Percentiles rank a stretch among this genome's conserved stretches.
These are phyloP conservation scores for Stichodactyla mertensii DNA, from an alignment of 64 coral and sea anemone species.

Conservation along the genomic window DNA sequence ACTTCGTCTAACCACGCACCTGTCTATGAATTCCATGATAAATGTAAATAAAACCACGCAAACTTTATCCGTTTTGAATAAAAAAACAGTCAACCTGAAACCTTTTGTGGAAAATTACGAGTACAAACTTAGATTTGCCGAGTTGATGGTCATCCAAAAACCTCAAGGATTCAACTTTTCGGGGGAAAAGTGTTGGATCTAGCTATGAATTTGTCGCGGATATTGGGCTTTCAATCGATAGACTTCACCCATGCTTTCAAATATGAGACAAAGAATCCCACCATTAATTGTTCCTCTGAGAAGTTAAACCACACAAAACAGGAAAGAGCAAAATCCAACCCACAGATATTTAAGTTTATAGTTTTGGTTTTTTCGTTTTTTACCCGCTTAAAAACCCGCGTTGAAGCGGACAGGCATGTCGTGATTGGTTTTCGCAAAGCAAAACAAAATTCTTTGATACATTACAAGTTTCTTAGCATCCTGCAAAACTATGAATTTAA, in stretches of 20 bases:
- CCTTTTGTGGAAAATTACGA: not conserved
- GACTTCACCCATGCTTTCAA: not conserved
- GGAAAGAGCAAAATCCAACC: not conserved
- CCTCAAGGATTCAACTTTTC: not conserved
- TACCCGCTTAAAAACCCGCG: not conserved
- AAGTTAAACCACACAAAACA: slow-evolving; percentile 8
- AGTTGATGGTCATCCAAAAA: not conserved
- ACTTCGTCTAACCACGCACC: slow-evolving; percentile 1
- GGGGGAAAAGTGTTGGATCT: not conserved
- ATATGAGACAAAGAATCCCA: not conserved
- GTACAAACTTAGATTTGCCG: not conserved
- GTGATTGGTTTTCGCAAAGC: not conserved
- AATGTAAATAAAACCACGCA: not conserved
- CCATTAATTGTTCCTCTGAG: slow-evolving; percentile 3
- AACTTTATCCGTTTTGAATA: not conserved
- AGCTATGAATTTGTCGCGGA: not conserved
- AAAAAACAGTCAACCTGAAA: not conserved
- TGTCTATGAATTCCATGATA: not conserved
- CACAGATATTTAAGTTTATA: not conserved
- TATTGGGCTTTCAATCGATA: not conserved
- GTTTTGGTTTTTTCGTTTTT: not conserved
- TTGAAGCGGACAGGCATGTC: not conserved
- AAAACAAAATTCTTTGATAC: slow-evolving; percentile 23
- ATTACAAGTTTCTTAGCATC: slow-evolving; percentile 11
- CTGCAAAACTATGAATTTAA: not conserved